Evolutionary conservation across 2,888 invertebrate species (phyloP).

Genomic region (Neoitamus cyanurus): DNA sequence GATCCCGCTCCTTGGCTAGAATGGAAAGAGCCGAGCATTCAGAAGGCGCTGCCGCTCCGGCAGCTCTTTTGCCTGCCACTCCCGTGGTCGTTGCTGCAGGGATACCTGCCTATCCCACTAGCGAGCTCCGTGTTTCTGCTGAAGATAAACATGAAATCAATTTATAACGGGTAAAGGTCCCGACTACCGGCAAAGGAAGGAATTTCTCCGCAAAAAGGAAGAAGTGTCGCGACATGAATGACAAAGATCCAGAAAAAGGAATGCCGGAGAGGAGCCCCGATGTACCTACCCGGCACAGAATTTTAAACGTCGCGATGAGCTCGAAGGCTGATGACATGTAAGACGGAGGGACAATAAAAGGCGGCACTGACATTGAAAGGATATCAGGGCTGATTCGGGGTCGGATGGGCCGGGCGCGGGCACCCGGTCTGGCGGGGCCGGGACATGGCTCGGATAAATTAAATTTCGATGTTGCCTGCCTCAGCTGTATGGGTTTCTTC

Average conservation of each 20-base stretch:
- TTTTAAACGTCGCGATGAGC: slow-evolving; percentile 35
- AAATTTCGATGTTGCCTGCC: slow-evolving; percentile 26
- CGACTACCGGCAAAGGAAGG: not conserved
- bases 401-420: not conserved
- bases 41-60: not conserved
- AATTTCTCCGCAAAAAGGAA: not conserved
- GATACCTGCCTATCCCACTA: slow-evolving; percentile 27
- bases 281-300: not conserved
- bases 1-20: not conserved
- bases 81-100: not conserved
- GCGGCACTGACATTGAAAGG: slow-evolving; percentile 28
- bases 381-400: not conserved
- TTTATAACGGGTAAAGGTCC: slow-evolving; percentile 46
- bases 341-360: slow-evolving; percentile 30
- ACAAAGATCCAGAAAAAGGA: slow-evolving; percentile 26
- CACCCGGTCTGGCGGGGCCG: not conserved
- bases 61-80: not conserved
- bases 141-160: slow-evolving; percentile 51
- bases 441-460: not conserved
- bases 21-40: not conserved
- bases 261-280: not conserved
- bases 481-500: not conserved
- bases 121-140: slow-evolving; percentile 33
- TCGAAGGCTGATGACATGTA: not conserved
- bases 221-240: slow-evolving; percentile 39